These are phyloP conservation scores for Trinorchestia longiramus DNA, from an alignment of 1,140 invertebrate genomes.

Conservation along the genomic window DNA sequence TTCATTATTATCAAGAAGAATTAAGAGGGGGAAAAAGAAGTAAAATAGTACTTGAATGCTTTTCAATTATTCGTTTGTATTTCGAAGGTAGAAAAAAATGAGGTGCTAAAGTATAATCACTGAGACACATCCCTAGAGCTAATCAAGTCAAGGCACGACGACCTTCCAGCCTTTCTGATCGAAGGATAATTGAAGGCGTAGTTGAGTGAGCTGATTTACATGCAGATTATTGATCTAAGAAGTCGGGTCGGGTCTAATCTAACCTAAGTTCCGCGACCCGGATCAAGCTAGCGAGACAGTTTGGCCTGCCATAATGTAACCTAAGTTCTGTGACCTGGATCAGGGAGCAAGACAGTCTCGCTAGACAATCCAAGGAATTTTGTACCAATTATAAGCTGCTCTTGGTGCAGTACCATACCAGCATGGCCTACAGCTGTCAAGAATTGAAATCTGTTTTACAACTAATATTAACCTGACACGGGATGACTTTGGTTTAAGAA, in stretches of 20 bases:
- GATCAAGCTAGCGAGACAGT: background rate
- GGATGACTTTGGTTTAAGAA: background rate
- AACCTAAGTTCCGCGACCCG: background rate
- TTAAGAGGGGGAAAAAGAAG: background rate
- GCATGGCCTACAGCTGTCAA: too few relatives aligned
- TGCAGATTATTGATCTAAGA: background rate
- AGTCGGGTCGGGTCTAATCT: background rate
- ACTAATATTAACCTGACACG: too few relatives aligned
- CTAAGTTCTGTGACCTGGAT: too few relatives aligned
- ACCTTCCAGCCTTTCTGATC: background rate
- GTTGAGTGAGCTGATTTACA: background rate
- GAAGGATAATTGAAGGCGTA: conserved; percentile 7
- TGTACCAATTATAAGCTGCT: too few relatives aligned
- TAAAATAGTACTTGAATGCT: background rate
- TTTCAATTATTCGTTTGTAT: background rate
- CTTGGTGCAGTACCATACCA: too few relatives aligned
- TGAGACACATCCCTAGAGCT: background rate
- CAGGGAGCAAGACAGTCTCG: too few relatives aligned
- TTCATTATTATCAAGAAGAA: too few relatives aligned
- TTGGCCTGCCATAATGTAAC: too few relatives aligned
- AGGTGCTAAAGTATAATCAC: background rate
- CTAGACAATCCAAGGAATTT: too few relatives aligned
- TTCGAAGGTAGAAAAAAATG: background rate
- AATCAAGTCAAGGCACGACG: background rate
- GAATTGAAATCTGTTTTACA: too few relatives aligned